phyloP scores from a whole-genome alignment of 2,888 invertebrate genomes.

The Chromoteleia sp. region DNA sequence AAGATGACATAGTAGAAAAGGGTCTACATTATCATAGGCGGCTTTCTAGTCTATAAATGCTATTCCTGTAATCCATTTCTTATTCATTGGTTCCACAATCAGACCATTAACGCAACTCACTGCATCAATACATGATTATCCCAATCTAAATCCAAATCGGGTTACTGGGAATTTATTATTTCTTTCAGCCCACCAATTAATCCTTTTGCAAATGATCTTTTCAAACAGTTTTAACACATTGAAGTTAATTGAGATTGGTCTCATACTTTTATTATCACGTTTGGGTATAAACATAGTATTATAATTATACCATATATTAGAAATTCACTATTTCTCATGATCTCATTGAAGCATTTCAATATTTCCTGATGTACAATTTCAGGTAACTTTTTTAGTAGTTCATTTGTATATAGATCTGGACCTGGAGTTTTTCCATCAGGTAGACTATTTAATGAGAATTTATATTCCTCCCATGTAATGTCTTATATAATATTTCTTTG shows the following conservation, averaged over 20 bases:
- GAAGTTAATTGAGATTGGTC: background rate
- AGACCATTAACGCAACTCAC: background rate
- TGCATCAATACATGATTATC: background rate
- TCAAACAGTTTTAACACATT: background rate
- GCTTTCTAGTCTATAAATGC: background rate
- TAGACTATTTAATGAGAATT: too few species aligned
- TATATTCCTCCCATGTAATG: too few species aligned
- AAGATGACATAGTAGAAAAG: background rate
- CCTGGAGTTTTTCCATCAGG: background rate
- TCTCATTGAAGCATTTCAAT: too few species aligned
- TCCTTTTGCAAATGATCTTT: background rate
- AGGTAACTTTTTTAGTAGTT: background rate
- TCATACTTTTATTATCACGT: background rate
- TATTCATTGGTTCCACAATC: background rate
- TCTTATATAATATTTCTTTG: too few species aligned
- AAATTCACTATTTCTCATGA: too few species aligned
- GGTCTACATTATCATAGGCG: constrained; percentile 11
- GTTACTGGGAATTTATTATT: background rate
- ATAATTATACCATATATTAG: background rate
- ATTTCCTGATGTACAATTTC: background rate
- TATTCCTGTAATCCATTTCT: background rate
- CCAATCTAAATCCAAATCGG: background rate
- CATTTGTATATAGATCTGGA: background rate
- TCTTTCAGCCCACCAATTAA: constrained; percentile 4
- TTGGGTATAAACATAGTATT: background rate